Evolutionary conservation across 2,113 vertebrate species (phyloP), one percentile per base, ranked within the genome.

Genomic region (Peucedramus taeniatus): DNA sequence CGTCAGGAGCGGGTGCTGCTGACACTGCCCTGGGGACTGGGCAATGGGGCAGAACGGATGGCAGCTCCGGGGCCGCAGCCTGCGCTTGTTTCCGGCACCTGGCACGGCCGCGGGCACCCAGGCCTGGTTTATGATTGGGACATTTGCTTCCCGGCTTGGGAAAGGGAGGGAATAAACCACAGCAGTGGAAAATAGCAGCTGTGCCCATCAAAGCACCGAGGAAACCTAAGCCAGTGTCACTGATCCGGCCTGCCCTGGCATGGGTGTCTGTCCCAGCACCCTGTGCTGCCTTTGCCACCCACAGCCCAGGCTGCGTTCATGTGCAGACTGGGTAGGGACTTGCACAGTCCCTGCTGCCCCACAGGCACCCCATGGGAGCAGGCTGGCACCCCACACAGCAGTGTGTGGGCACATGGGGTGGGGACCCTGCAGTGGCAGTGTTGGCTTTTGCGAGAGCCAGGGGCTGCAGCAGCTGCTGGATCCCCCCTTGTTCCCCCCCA

Each of bases 41-140:
- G 85, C 82, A 96, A 56, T 72, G 95, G 82, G 78, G 93, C 83
- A 94, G 94, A 97, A 96, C 94, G 1, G 7, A 95, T 59, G 70
- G 93, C 82, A 93, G 94, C 3, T 1, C 39, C 0, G 5, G 33
- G 59, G 45, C 72, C 14, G 47, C 60, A 45, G 44, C 88, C n/a
- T n/a, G 72, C 1, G 0, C 69, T 77, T 5, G 53, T 92, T 94
- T 95, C 95, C 87, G 39, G 79, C 35, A 30, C 61, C 51, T 24
- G 76, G 66, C 84, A 65, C 0, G 2, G 35, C 90, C 3, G 1
- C 64, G 19, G 66, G 57, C 21, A 2, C 54, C 72, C 90, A 9
- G 3, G 13, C 13, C 88, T 59, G 27, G 3, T 87, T 94, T 89
- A 93, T 0, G 28, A 80, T 15, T 3, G 4, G 64, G 63, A 70